A percentile compares a stretch with the other conserved stretches of the same genome.
phyloP scores from a whole-genome alignment of 2,888 invertebrate genomes.

The Rugalucina vietnamica region DNA sequence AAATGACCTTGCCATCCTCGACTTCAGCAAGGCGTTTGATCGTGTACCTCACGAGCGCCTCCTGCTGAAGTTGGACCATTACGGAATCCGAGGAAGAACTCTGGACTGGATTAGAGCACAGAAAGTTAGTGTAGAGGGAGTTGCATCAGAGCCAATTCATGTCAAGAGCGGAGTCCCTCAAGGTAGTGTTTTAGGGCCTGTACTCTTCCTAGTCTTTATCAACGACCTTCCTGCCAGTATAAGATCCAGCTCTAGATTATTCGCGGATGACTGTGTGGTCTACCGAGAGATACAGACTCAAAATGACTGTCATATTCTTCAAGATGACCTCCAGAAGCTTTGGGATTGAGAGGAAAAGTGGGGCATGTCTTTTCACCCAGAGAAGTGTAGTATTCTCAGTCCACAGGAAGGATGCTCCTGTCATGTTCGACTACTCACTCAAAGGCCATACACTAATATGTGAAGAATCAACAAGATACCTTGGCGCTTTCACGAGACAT shows the following conservation, averaged over 20 bases:
- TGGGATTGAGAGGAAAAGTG: not conserved
- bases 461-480: too few species aligned
- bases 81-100: not conserved
- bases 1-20: conserved; percentile 15
- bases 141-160: not conserved
- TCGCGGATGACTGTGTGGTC: conserved; percentile 3
- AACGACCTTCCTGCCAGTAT: conserved; percentile 1
- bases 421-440: too few species aligned
- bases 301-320: not conserved
- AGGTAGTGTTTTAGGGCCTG: not conserved
- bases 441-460: too few species aligned
- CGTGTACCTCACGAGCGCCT: not conserved
- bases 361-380: conserved; percentile 6
- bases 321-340: not conserved
- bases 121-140: not conserved
- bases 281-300: not conserved
- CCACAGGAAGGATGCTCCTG: too few species aligned
- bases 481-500: too few species aligned
- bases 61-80: not conserved
- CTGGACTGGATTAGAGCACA: not conserved
- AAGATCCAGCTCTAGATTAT: not conserved
- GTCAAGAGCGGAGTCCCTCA: not conserved
- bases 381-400: conserved; percentile 10
- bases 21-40: conserved; percentile 6
- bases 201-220: not conserved